Evolutionary conservation across 2,888 invertebrate species (phyloP).

Genomic region (Drosophila macrospina): DNA sequence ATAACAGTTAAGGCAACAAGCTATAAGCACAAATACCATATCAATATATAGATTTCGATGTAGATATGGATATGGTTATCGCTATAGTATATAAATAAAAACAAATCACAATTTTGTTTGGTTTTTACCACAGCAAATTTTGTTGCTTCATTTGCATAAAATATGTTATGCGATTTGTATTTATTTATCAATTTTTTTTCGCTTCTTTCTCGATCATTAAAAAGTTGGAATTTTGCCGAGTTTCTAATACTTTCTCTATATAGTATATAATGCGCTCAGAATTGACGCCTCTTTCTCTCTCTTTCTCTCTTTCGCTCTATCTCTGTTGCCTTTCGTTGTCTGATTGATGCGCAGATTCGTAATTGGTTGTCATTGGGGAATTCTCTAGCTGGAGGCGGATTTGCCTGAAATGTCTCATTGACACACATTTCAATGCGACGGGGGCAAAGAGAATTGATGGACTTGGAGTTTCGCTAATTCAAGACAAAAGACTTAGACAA

Average conservation of each 20-base stretch:
- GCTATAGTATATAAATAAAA: conserved; percentile 34
- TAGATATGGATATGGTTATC: conserved; percentile 37
- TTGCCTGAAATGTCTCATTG: conserved; percentile 43
- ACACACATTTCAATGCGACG: conserved; percentile 60
- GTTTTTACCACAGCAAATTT: conserved; percentile 60
- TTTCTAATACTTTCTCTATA: conserved; percentile 75
- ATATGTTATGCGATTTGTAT: conserved; percentile 50
- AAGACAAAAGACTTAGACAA: conserved; percentile 59
- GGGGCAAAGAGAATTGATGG: conserved; percentile 37
- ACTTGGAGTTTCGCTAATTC: conserved; percentile 16
- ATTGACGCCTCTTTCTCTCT: conserved; percentile 14
- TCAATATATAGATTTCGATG: conserved; percentile 8
- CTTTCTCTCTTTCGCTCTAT: background rate
- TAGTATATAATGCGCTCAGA: conserved; percentile 41
- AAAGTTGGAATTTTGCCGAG: conserved; percentile 39
- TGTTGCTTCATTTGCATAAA: conserved; percentile 64
- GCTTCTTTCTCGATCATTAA: conserved; percentile 30
- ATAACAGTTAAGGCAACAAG: conserved; percentile 50
- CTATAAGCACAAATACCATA: conserved; percentile 19
- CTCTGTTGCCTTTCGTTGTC: background rate
- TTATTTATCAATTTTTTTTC: background rate
- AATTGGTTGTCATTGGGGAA: conserved; percentile 33
- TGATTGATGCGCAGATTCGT: conserved; percentile 53
- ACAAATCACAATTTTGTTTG: conserved; percentile 50
- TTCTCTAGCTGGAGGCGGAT: conserved; percentile 36